These are phyloP conservation scores for Drosophila dunni DNA, from an alignment of 1,140 invertebrate genomes.

Conservation along the genomic window DNA sequence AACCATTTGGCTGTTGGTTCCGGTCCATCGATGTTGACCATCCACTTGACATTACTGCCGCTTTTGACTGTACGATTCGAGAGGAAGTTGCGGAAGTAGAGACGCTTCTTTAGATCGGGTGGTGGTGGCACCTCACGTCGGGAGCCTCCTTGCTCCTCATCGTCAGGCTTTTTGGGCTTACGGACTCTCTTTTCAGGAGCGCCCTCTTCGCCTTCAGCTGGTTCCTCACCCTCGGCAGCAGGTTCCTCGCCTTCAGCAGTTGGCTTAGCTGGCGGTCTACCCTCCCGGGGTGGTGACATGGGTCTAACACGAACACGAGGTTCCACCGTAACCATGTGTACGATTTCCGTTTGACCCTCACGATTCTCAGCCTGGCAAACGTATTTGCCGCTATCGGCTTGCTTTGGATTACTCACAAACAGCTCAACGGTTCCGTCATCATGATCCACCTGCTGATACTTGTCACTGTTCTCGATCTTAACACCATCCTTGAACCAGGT, in stretches of 20 bases:
- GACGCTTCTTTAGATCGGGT: conserved; percentile 86
- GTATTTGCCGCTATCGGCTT: conserved; percentile 89
- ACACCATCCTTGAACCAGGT: conserved; percentile 92
- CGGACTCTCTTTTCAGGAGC: conserved; percentile 47
- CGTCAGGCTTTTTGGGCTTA: conserved; percentile 63
- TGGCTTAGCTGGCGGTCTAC: conserved; percentile 63
- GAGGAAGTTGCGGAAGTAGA: conserved; percentile 90
- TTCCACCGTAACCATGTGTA: conserved; percentile 76
- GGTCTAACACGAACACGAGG: conserved; percentile 58
- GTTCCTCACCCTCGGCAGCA: conserved; percentile 46
- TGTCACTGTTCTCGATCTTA: conserved; percentile 85
- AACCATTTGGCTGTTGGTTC: conserved; percentile 91
- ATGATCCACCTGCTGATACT: conserved; percentile 85
- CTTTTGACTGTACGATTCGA: conserved; percentile 88
- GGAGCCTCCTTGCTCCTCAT: conserved; percentile 60
- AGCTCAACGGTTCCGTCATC: conserved; percentile 91
- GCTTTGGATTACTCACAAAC: conserved; percentile 87
- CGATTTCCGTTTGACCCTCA: conserved; percentile 80
- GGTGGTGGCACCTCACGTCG: conserved; percentile 72
- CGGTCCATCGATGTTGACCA: conserved; percentile 90
- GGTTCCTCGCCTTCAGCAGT: conserved; percentile 50
- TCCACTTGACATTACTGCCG: conserved; percentile 88
- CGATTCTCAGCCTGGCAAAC: conserved; percentile 88
- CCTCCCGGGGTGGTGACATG: conserved; percentile 65
- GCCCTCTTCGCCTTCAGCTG: conserved; percentile 41